These are phyloP conservation scores for Melanerpes formicivorus DNA, from an alignment of 2,113 vertebrate species.

Conservation along the genomic window DNA sequence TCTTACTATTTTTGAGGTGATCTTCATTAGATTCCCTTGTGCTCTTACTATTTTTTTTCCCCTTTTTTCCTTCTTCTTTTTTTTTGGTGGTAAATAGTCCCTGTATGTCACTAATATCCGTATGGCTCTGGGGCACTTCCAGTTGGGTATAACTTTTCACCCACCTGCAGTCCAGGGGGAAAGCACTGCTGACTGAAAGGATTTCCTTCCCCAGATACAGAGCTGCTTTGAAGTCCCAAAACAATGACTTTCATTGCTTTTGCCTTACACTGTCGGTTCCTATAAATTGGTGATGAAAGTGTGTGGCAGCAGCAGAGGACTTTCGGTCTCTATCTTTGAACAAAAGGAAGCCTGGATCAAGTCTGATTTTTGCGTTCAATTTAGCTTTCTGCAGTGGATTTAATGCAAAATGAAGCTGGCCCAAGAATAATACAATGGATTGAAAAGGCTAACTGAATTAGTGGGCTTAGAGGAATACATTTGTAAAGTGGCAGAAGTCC, in stretches of 20 bases:
- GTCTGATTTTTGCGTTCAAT: slow-evolving; percentile 85
- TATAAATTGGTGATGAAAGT: slow-evolving; percentile 90
- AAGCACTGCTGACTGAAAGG: slow-evolving; percentile 86
- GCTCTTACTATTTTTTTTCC: background rate
- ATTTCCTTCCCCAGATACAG: slow-evolving; percentile 87
- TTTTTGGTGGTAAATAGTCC: background rate
- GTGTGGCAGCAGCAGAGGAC: slow-evolving; percentile 82
- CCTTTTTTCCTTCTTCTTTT: background rate
- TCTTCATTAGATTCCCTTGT: background rate
- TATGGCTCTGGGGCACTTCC: slow-evolving; percentile 76
- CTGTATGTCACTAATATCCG: slow-evolving; percentile 71
- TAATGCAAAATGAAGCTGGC: slow-evolving; percentile 87
- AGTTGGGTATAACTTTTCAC: slow-evolving; percentile 84
- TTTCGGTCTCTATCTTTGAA: slow-evolving; percentile 86
- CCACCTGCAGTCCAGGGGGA: slow-evolving; percentile 83
- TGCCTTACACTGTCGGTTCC: slow-evolving; percentile 82
- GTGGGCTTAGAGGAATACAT: slow-evolving; percentile 88
- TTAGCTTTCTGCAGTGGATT: slow-evolving; percentile 87
- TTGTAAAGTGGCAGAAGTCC: slow-evolving; percentile 90
- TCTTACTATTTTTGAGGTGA: background rate
- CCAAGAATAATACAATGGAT: slow-evolving; percentile 87
- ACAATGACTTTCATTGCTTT: slow-evolving; percentile 90
- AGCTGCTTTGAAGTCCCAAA: slow-evolving; percentile 87
- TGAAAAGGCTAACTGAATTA: slow-evolving; percentile 92
- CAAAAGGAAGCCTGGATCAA: slow-evolving; percentile 85